These are phyloP conservation scores for Tetraneura akinire DNA, from an alignment of 1,140 invertebrate genomes.

Conservation along the genomic window DNA sequence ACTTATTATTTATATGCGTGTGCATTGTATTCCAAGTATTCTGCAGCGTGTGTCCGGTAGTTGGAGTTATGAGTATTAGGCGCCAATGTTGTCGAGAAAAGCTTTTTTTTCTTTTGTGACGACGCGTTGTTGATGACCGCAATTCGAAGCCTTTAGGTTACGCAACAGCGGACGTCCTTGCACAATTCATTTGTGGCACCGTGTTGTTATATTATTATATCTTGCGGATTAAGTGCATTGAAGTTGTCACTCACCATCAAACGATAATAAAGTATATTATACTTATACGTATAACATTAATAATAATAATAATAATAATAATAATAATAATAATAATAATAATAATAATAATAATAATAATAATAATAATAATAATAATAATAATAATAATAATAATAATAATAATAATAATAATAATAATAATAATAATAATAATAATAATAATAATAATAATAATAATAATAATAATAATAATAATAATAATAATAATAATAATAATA, in stretches of 20 bases:
- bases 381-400: too few relatives aligned
- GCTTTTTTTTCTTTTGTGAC: neutral
- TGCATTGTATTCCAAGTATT: neutral
- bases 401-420: too few relatives aligned
- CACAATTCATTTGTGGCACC: neutral
- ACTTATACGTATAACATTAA: too few relatives aligned
- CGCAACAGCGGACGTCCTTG: neutral
- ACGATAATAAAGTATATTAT: neutral
- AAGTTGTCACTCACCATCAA: neutral
- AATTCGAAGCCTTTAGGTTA: neutral
- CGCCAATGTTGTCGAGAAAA: slow-evolving; percentile 18
- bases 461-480: too few relatives aligned
- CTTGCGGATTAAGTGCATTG: neutral
- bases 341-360: too few relatives aligned
- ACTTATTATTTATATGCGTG: too few relatives aligned
- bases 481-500: too few relatives aligned
- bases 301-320: too few relatives aligned
- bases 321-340: too few relatives aligned
- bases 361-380: too few relatives aligned
- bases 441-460: too few relatives aligned
- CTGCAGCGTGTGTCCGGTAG: neutral
- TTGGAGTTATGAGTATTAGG: neutral
- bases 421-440: too few relatives aligned
- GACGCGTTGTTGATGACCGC: neutral
- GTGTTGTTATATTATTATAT: neutral